phyloP scores from a whole-genome alignment of 2,888 invertebrate genomes.

The Lycia hirtaria region DNA sequence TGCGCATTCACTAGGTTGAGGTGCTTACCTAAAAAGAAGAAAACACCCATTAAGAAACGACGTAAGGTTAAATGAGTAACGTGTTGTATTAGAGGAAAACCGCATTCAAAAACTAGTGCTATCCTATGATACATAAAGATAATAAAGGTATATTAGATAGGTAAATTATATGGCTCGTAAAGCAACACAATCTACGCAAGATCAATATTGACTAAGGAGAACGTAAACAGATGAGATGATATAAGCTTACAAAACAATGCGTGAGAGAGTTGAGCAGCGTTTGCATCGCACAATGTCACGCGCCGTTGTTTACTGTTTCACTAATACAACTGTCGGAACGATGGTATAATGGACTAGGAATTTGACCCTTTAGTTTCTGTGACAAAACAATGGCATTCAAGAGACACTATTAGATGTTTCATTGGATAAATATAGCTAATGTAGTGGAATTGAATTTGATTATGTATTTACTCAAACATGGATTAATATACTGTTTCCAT shows the following conservation, averaged over 20 bases:
- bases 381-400: slow-evolving; percentile 16
- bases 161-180: slow-evolving; percentile 18
- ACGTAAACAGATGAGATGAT: slow-evolving; percentile 43
- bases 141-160: not conserved
- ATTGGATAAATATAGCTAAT: not conserved
- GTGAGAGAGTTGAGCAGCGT: not conserved
- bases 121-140: not conserved
- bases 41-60: not conserved
- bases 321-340: slow-evolving; percentile 7
- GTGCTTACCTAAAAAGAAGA: slow-evolving; percentile 23
- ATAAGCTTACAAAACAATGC: slow-evolving; percentile 30
- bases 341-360: slow-evolving; percentile 5
- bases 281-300: slow-evolving; percentile 8
- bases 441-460: not conserved
- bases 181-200: slow-evolving; percentile 22
- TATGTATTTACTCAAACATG: not conserved
- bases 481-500: not conserved
- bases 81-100: slow-evolving; percentile 1
- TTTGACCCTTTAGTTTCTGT: slow-evolving; percentile 13
- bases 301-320: slow-evolving; percentile 19
- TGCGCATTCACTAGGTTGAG: no score
- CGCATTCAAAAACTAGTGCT: slow-evolving; percentile 8
- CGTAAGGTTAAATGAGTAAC: not conserved
- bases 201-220: slow-evolving; percentile 39
- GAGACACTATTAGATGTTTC: not conserved